These are phyloP conservation scores for Eristalis pertinax DNA, from an alignment of 2,888 invertebrate genomes.

Conservation along the genomic window DNA sequence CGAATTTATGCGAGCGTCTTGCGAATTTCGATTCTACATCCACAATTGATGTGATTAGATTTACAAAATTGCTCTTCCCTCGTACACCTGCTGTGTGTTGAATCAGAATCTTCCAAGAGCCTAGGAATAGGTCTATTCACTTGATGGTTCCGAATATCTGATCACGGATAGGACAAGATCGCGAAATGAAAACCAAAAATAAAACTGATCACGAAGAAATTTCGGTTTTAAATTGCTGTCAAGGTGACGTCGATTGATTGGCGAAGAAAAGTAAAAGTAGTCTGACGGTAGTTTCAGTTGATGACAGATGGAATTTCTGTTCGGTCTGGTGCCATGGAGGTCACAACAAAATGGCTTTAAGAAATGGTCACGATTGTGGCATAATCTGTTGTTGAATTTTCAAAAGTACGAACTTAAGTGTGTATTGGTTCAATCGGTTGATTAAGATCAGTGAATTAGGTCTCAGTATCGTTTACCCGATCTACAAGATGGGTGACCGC, in stretches of 20 bases:
- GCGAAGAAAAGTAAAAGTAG: slow-evolving; percentile 21
- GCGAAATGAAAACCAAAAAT: not conserved
- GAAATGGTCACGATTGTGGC: too few relatives aligned
- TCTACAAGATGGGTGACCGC: too few relatives aligned
- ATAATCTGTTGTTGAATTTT: too few relatives aligned
- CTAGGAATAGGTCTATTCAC: not conserved
- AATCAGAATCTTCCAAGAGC: not conserved
- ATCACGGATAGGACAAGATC: not conserved
- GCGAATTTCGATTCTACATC: not conserved
- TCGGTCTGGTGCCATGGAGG: too few relatives aligned
- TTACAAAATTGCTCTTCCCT: not conserved
- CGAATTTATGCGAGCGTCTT: slow-evolving; percentile 7
- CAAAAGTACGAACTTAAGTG: too few relatives aligned
- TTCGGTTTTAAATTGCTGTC: not conserved
- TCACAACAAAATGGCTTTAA: too few relatives aligned
- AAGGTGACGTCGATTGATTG: slow-evolving; percentile 2
- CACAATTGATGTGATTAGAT: slow-evolving; percentile 13
- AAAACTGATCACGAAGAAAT: not conserved
- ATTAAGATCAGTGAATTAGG: too few relatives aligned
- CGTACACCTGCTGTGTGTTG: not conserved
- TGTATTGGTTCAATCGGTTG: too few relatives aligned
- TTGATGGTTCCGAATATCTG: not conserved
- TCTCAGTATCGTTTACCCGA: too few relatives aligned
- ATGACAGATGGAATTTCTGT: not conserved
- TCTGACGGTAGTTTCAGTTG: not conserved